Percentiles rank a stretch among this genome's conserved stretches.
Evolutionary conservation across 2,113 vertebrate species (phyloP).

Genomic region (Lepidiolamprologus cunningtoni): DNA sequence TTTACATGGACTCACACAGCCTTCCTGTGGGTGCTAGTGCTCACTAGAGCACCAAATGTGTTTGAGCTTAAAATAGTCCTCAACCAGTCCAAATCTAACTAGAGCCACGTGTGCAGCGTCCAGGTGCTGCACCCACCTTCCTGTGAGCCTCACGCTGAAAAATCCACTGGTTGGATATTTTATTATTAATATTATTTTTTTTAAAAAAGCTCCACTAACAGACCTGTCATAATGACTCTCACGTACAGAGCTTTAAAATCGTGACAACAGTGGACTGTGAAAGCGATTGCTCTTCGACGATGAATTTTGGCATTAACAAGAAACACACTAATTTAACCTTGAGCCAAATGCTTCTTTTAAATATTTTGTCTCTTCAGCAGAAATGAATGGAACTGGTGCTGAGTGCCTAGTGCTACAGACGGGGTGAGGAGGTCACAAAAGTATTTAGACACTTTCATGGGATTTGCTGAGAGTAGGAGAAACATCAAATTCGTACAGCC

Average conservation of each 20-base stretch:
- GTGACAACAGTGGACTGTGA: neutral
- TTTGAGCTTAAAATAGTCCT: neutral
- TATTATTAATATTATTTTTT: fast-evolving
- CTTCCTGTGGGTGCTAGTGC: neutral
- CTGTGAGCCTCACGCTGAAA: neutral
- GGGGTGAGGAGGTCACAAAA: neutral
- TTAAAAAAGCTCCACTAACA: neutral
- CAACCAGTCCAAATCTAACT: neutral
- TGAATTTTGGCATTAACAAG: neutral
- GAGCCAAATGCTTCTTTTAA: neutral
- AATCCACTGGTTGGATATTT: neutral
- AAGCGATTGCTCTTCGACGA: neutral
- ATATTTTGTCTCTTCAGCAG: neutral
- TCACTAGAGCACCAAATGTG: neutral
- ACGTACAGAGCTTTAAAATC: neutral
- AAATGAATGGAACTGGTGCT: neutral
- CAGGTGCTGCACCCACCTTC: neutral
- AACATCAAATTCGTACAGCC: neutral
- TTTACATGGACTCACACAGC: neutral
- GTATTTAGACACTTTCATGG: neutral
- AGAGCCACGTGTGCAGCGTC: neutral
- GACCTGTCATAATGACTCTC: neutral
- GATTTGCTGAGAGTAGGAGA: neutral
- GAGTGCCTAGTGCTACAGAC: neutral
- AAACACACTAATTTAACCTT: neutral